Base-by-base conservation (phyloP, 1,140 invertebrate species). In the Uloborus diversus region DNA sequence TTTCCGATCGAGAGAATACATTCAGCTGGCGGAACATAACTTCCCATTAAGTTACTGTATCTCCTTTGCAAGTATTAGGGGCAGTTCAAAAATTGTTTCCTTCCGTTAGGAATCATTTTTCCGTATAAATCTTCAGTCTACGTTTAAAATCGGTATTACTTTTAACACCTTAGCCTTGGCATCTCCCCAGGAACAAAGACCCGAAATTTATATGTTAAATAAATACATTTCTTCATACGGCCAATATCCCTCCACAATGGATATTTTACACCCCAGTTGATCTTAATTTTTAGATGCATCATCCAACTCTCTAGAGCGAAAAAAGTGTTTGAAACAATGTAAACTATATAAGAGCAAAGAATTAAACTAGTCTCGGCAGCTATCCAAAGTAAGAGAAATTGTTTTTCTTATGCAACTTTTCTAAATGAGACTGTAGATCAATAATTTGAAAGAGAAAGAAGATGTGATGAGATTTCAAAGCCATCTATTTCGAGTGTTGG, bases 291-390 rank as follows among this genome's bases (percentile, higher is more conserved):
- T 42, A 56, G 66, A 69, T 23, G 7, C 13, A 13, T 33, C 4
- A 64, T 17, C 33, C 4, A 35, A 51, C 14, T 62, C 56, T n/a
- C 11, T 30, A 23, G 69, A 33, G 53, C 25, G 42, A 33, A 69
- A 27, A 47, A 56, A 14, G 51, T 62, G 57, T 73, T 75, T 64
- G 64, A 75, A 75, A 42, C 71, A 47, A 27, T 35, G 42, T 25
- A 51, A 25, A 64, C 64, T 71, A 35, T 51, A 64, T 64, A 75
- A 23, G 57, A 33, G 42, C 35, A 14, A n/a, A n/a, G n/a, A 35
- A 75, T 75, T 75, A 75, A 75, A 75, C 64, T 75, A 64, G 56
- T 64, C 71, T 75, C 57, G 71, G 71, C 71, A 75, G 53, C 57
- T 20, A 53, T 75, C 71, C 71, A 75, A 75, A 75, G 59, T 47